A percentile compares a stretch with the other conserved stretches of the same genome.
These are phyloP conservation scores for Eupeodes corollae DNA, from an alignment of 1,140 invertebrate genomes.

Conservation along the genomic window DNA sequence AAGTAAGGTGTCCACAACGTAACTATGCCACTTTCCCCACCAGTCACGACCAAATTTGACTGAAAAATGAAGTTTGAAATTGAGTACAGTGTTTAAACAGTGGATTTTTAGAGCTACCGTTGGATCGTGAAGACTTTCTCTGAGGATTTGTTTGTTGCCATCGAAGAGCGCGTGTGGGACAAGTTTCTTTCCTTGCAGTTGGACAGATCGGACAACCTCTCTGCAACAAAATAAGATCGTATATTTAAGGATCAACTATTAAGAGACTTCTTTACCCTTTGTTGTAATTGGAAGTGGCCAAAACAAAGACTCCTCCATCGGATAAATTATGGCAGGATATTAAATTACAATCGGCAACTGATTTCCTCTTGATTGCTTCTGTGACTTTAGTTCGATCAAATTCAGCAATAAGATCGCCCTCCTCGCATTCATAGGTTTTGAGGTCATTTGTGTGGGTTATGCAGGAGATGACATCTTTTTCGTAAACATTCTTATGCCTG, in stretches of 20 bases:
- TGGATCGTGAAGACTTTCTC: conserved; percentile 49
- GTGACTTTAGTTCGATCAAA: conserved; percentile 47
- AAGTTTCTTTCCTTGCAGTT: conserved; percentile 40
- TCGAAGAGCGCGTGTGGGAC: conserved; percentile 42
- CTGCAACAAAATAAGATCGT: conserved; percentile 16
- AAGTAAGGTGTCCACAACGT: too few relatives aligned
- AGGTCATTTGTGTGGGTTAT: conserved; percentile 59
- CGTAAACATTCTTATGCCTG: conserved; percentile 34
- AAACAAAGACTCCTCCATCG: conserved; percentile 40
- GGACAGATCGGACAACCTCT: conserved; percentile 46
- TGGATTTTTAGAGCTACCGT: conserved; percentile 39
- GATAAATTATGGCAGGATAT: conserved; percentile 42
- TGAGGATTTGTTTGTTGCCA: conserved; percentile 54
- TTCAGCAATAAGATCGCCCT: conserved; percentile 42
- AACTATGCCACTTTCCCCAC: too few relatives aligned
- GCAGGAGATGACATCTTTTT: conserved; percentile 45
- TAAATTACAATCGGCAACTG: conserved; percentile 53
- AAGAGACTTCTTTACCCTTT: conserved; percentile 28
- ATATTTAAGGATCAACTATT: not conserved
- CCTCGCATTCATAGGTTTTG: conserved; percentile 57
- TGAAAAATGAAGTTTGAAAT: too few relatives aligned
- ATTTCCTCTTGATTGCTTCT: conserved; percentile 42
- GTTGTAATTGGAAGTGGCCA: conserved; percentile 49
- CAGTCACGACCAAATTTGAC: too few relatives aligned
- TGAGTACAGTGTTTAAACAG: not conserved